Evolutionary conservation across 2,113 vertebrate genomes (phyloP), one percentile per base, ranked within the genome.

Genomic region (Butastur rufipennis): DNA sequence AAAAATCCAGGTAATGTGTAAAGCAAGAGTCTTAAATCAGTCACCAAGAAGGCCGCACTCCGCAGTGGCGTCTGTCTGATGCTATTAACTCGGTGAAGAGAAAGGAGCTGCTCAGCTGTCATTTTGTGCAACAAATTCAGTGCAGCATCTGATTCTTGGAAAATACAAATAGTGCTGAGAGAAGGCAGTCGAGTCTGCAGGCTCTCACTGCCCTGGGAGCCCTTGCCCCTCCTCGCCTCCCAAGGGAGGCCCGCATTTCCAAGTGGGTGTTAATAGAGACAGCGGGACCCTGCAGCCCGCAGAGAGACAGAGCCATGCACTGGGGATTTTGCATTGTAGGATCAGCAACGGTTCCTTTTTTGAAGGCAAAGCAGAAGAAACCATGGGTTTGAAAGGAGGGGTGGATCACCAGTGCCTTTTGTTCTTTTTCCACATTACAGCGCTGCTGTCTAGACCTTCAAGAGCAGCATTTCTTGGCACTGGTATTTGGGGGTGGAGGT

Each of bases 251-350:
- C 15, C 2, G 1, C 0, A 0, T 77, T 75, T 82, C 71, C 34
- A 7, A 18, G 21, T 4, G 11, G 22, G 5, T 52, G 27, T 59
- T 56, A 27, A 29, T 8, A 5, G 61, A 45, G 61, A 17, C 16
- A 50, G 16, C 0, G 0, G 26, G 26, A 52, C 78, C 20, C 29
- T 52, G 19, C 26, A 66, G 15, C 16, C 42, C 9, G 0, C 23
- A 17, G 23, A 27, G 23, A 19, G 8, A 10, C 29, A 55, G 31
- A 85, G 48, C 19, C 48, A 12, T 0, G 0, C 32, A 9, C 2
- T 0, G 1, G 15, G 34, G 9, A 22, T 42, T 80, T 50, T 59
- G 31, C 11, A 1, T 4, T 87, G 38, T 22, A 53, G n/a, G 32
- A 70, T 13, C 22, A 88, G 79, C 48, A 70, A 11, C 4, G 3